Percentiles rank a stretch among this genome's conserved stretches.
Evolutionary conservation across 2,888 invertebrate species (phyloP).

Genomic region (Macaria liturata): DNA sequence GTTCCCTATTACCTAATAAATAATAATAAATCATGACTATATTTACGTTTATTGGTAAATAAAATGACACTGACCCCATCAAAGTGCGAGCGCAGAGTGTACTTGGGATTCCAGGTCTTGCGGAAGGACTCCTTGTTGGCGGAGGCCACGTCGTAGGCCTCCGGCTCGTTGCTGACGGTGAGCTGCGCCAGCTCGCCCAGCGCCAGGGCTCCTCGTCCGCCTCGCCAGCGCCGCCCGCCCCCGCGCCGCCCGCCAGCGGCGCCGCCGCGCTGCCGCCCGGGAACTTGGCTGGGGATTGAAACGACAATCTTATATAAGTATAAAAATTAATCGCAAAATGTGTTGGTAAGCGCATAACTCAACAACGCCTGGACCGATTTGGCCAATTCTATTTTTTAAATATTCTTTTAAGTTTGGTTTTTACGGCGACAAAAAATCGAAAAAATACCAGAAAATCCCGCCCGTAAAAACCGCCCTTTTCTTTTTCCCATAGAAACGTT

Average conservation of each 20-base stretch:
- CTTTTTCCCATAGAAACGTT: no score
- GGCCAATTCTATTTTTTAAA: no score
- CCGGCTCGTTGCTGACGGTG: slow-evolving; percentile 98
- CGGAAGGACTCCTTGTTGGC: slow-evolving; percentile 93
- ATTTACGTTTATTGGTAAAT: no score
- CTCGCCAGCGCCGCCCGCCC: slow-evolving; percentile 83
- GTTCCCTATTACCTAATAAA: no score
- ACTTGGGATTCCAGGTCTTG: slow-evolving; percentile 98
- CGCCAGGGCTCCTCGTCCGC: slow-evolving; percentile 90
- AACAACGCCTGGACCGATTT: no score
- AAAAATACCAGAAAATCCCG: no score
- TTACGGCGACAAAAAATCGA: no score
- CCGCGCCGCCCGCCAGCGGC: slow-evolving; percentile 58
- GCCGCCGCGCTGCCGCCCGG: slow-evolving; percentile 53
- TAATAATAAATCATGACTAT: no score
- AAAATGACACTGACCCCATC: slow-evolving; percentile 84
- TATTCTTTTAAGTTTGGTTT: no score
- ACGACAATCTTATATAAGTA: slow-evolving; percentile 18
- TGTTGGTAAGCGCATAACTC: background rate
- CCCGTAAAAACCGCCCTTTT: no score
- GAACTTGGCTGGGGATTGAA: slow-evolving; percentile 38
- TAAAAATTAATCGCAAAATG: background rate
- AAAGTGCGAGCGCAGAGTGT: slow-evolving; percentile 96
- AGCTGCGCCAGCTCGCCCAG: slow-evolving; percentile 98
- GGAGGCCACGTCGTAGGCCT: slow-evolving; percentile 92